Evolutionary conservation across 2,888 invertebrate genomes (phyloP).

Genomic region (Embidobia sp.): DNA sequence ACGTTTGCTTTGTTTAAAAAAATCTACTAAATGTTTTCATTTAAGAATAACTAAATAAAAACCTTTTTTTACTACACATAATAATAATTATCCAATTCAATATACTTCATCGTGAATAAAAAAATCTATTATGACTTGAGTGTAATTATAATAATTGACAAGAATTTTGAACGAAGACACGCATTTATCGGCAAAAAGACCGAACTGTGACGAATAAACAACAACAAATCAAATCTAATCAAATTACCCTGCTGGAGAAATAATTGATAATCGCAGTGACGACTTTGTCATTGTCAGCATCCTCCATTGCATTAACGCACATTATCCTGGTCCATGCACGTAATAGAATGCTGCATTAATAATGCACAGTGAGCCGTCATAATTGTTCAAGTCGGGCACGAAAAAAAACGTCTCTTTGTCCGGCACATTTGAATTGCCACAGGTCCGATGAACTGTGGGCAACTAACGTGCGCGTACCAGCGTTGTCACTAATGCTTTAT

Average conservation of each 20-base stretch:
- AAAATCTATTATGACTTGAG: no score
- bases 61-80: no score
- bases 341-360: slow-evolving; percentile 10
- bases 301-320: slow-evolving; percentile 34
- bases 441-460: slow-evolving; percentile 30
- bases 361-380: slow-evolving; percentile 3
- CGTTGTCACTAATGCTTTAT: slow-evolving; percentile 9
- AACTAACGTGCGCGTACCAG: not conserved
- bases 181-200: no score
- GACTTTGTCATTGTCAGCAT: slow-evolving; percentile 46
- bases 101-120: no score
- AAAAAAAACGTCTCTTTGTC: slow-evolving; percentile 35
- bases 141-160: no score
- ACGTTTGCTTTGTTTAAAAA: no score
- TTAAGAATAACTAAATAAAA: no score
- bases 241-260: slow-evolving; percentile 55
- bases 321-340: slow-evolving; percentile 19
- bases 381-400: slow-evolving; percentile 5
- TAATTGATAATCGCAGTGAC: slow-evolving; percentile 51
- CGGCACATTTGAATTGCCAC: slow-evolving; percentile 25
- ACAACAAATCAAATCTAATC: not conserved
- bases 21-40: no score
- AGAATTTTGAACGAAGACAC: no score
- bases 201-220: no score
- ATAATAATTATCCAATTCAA: no score